Conservation (phyloP, 2,113 vertebrate species). For the Saguinus imperator region DNA sequence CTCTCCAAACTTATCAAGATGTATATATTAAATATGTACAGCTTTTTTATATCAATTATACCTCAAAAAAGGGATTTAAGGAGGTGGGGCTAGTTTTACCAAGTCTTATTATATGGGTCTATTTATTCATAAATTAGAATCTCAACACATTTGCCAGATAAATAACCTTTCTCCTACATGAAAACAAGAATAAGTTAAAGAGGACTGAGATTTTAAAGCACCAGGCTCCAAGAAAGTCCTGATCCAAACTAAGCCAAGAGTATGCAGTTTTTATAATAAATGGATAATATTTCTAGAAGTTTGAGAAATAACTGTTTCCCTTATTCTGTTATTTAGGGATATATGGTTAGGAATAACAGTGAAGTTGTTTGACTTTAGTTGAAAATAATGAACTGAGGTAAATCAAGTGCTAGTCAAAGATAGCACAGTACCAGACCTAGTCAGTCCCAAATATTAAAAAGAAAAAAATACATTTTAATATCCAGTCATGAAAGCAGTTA, state of each 20-base stretch:
- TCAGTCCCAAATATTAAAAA: slow-evolving; percentile 31
- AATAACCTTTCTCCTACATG: slow-evolving; percentile 2
- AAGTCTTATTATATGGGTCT: neutral
- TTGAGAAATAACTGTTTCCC: neutral
- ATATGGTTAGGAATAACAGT: neutral
- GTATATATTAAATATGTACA: neutral
- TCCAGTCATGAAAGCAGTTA: neutral
- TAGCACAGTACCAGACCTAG: neutral
- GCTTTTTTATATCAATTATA: neutral
- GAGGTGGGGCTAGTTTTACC: neutral
- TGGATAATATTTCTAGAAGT: neutral
- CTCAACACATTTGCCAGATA: slow-evolving; percentile 23
- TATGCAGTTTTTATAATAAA: slow-evolving; percentile 12
- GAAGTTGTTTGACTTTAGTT: slow-evolving; percentile 6
- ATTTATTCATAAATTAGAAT: slow-evolving; percentile 36
- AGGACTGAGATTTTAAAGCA: neutral
- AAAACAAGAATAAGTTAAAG: slow-evolving; percentile 8
- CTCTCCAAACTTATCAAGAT: neutral
- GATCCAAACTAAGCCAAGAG: neutral
- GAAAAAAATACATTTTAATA: slow-evolving; percentile 27
- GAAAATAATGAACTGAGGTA: slow-evolving; percentile 46
- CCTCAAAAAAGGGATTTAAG: neutral
- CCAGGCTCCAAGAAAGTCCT: neutral
- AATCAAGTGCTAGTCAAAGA: slow-evolving; percentile 19
- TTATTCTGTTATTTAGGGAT: slow-evolving; percentile 33